Evolutionary conservation across 1,140 invertebrate species (phyloP).

Genomic region (Drosophila arizonae): DNA sequence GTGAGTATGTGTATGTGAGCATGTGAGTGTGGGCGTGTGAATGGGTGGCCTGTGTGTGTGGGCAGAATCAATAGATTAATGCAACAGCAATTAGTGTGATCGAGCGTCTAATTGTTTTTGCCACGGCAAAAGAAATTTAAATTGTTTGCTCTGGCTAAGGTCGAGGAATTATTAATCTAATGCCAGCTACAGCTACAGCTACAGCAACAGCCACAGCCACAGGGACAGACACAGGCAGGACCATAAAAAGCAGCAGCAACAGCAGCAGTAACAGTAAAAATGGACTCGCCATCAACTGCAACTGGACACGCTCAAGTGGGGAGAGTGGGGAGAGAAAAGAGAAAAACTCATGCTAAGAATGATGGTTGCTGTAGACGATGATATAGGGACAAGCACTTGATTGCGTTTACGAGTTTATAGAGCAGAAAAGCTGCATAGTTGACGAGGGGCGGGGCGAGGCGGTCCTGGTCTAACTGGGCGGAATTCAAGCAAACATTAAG

Average conservation of each 20-base stretch:
- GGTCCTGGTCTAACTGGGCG: no score
- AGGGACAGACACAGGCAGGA: background rate
- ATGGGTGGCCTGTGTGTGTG: background rate
- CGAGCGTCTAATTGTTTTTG: constrained; percentile 72
- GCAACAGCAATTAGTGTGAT: constrained; percentile 66
- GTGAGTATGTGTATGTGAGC: background rate
- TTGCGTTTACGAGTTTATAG: background rate
- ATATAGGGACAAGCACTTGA: background rate
- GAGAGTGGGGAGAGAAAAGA: constrained; percentile 5
- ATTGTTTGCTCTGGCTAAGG: constrained; percentile 45
- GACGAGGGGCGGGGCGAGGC: background rate
- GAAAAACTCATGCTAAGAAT: background rate
- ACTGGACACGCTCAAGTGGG: constrained; percentile 29
- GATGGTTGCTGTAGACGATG: background rate
- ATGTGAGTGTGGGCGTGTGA: background rate
- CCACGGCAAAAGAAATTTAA: constrained; percentile 48
- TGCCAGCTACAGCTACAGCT: constrained; percentile 29
- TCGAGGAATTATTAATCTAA: constrained; percentile 60
- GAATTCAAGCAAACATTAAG: background rate
- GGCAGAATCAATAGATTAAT: constrained; percentile 67
- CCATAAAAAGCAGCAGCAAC: background rate
- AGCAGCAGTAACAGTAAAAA: background rate
- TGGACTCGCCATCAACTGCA: constrained; percentile 19
- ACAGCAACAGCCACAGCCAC: constrained; percentile 10
- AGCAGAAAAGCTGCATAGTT: background rate